A percentile compares a stretch with the other conserved stretches of the same genome.
phyloP scores from a whole-genome alignment of 2,888 invertebrate genomes.

The Busseola fusca region DNA sequence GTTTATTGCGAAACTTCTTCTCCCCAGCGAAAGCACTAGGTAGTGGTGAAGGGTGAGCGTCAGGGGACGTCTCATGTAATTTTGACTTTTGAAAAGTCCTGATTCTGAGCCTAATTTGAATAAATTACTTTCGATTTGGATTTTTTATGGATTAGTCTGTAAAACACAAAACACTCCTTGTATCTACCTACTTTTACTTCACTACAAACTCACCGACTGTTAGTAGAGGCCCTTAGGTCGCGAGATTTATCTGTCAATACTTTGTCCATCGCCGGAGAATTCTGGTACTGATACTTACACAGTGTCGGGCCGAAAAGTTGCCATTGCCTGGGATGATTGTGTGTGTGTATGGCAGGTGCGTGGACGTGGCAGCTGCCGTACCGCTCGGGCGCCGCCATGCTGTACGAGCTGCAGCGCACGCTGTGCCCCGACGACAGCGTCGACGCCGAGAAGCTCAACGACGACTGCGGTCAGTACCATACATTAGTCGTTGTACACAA shows the following conservation, averaged over 20 bases:
- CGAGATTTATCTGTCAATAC: not conserved
- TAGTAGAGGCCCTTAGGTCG: too few relatives aligned
- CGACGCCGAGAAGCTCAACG: constrained; percentile 39
- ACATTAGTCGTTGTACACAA: not conserved
- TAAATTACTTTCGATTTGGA: too few relatives aligned
- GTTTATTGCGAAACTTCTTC: not conserved
- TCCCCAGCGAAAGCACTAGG: not conserved
- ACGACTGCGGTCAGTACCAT: constrained; percentile 70
- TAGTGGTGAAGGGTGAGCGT: not conserved
- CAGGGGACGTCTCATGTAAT: too few relatives aligned
- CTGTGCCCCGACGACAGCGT: constrained; percentile 76
- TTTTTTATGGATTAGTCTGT: not conserved
- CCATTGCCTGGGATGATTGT: not conserved
- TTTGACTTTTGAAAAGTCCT: too few relatives aligned
- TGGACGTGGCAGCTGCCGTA: constrained; percentile 85
- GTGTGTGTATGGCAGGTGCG: constrained; percentile 73
- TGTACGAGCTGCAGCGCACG: constrained; percentile 78
- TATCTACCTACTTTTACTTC: not conserved
- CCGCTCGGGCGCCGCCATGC: constrained; percentile 63
- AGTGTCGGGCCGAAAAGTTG: not conserved
- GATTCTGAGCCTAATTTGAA: too few relatives aligned
- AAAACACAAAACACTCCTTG: not conserved
- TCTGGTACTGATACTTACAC: not conserved
- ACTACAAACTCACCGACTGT: not conserved
- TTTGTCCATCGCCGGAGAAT: not conserved